Percentiles rank a stretch among this genome's conserved stretches.
Conservation (phyloP, 2,888 invertebrate genomes). For the Proisotoma minuta region DNA sequence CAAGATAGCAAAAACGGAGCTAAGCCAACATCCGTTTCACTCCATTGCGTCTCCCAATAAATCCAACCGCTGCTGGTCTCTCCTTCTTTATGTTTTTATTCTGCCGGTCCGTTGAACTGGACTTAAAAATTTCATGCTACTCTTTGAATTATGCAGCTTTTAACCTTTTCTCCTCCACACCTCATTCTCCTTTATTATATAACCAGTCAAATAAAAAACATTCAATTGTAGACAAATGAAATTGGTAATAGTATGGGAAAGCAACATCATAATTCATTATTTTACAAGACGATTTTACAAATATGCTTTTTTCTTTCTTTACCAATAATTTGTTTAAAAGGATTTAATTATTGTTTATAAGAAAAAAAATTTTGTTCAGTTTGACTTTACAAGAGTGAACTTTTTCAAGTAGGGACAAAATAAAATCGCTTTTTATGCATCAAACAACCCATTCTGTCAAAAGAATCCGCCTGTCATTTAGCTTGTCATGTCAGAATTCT, state of each 20-base stretch:
- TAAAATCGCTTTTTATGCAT: conserved; percentile 2
- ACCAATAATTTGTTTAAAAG: too few relatives aligned
- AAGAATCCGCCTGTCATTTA: conserved; percentile 19
- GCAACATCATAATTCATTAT: too few relatives aligned
- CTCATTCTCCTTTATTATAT: not conserved
- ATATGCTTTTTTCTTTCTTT: too few relatives aligned
- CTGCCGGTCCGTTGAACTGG: conserved; percentile 5
- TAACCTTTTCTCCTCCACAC: not conserved
- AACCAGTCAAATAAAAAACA: too few relatives aligned
- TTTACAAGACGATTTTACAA: too few relatives aligned
- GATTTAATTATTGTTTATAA: too few relatives aligned
- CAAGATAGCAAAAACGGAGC: not conserved
- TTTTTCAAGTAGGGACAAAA: too few relatives aligned
- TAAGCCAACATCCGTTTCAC: conserved; percentile 4
- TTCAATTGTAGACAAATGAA: too few relatives aligned
- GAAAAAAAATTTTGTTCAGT: too few relatives aligned
- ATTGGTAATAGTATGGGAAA: too few relatives aligned
- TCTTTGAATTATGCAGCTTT: conserved; percentile 8
- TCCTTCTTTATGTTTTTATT: not conserved
- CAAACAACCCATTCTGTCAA: conserved; percentile 9
- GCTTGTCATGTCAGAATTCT: conserved; percentile 12
- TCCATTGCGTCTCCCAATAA: not conserved
- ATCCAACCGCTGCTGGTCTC: not conserved
- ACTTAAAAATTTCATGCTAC: conserved; percentile 13
- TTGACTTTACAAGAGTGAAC: too few relatives aligned